Percentiles rank a stretch among this genome's conserved stretches.
phyloP scores from a whole-genome alignment of 2,797 vertebrate genomes.

The Rhinophrynus dorsalis region DNA sequence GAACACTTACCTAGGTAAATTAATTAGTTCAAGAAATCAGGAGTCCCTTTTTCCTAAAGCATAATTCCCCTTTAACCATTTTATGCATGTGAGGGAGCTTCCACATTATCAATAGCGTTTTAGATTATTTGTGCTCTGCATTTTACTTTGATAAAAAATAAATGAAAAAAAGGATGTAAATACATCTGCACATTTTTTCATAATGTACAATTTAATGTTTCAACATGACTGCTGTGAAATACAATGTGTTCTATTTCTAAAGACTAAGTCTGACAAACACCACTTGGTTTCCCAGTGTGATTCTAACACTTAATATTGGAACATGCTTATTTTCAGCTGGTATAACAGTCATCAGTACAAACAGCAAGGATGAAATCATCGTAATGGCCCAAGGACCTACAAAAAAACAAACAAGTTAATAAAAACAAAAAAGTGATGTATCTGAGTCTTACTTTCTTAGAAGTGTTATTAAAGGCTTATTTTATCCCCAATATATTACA shows the following conservation, averaged over 20 bases:
- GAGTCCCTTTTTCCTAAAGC: too few species aligned
- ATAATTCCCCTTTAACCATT: too few species aligned
- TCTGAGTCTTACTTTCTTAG: too few species aligned
- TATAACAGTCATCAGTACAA: neutral
- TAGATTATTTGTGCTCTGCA: neutral
- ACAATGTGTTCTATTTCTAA: slow-evolving; percentile 7
- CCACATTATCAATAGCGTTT: too few species aligned
- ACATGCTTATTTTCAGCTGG: slow-evolving; percentile 22
- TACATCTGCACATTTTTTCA: neutral
- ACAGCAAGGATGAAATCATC: neutral
- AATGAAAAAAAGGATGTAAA: neutral
- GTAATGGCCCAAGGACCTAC: neutral
- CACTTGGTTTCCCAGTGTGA: slow-evolving; percentile 12
- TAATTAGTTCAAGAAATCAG: too few species aligned
- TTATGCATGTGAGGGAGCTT: too few species aligned
- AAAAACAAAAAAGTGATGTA: neutral
- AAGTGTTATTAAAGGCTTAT: too few species aligned
- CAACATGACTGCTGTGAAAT: neutral
- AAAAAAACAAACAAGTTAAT: neutral
- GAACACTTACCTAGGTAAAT: too few species aligned
- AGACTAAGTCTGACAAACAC: neutral
- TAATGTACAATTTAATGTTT: slow-evolving; percentile 2
- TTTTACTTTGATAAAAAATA: neutral
- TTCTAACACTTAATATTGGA: slow-evolving; percentile 20
- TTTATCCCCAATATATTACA: too few species aligned